Conservation (phyloP, 2,888 invertebrate species). For the Elaeidobius kamerunicus region DNA sequence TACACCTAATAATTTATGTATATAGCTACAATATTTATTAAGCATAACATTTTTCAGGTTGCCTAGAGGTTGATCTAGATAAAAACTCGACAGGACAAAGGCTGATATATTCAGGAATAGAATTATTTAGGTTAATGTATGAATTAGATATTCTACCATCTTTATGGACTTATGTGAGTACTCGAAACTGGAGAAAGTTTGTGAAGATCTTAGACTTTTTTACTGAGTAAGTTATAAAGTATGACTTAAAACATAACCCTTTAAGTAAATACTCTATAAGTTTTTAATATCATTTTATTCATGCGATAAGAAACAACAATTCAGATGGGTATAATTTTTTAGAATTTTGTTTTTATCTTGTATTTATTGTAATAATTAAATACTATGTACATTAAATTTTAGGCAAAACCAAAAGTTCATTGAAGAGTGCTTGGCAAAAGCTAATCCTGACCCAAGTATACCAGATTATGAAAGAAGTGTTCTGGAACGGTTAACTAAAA, state of each 20-base stretch:
- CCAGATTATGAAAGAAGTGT: conserved; percentile 57
- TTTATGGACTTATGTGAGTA: conserved; percentile 43
- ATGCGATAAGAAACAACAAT: too few relatives aligned
- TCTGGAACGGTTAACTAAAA: conserved; percentile 60
- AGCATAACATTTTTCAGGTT: conserved; percentile 44
- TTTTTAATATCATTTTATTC: background rate
- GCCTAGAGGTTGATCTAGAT: conserved; percentile 43
- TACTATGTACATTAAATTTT: conserved; percentile 14
- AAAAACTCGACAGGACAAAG: conserved; percentile 47
- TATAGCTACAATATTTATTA: too few relatives aligned
- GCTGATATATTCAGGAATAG: conserved; percentile 46
- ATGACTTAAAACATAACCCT: background rate
- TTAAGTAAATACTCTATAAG: background rate
- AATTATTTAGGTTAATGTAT: conserved; percentile 40
- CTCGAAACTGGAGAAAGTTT: conserved; percentile 42
- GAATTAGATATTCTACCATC: conserved; percentile 45
- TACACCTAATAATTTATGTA: too few relatives aligned
- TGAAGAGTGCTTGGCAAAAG: conserved; percentile 35
- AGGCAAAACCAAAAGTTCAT: conserved; percentile 42
- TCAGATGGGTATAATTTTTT: background rate
- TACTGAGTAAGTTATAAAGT: conserved; percentile 35
- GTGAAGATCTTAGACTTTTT: conserved; percentile 46
- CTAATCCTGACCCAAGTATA: conserved; percentile 33
- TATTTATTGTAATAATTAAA: background rate
- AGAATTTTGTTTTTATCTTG: background rate